phyloP scores from a whole-genome alignment of 2,113 vertebrate species.

The Istiophorus platypterus region DNA sequence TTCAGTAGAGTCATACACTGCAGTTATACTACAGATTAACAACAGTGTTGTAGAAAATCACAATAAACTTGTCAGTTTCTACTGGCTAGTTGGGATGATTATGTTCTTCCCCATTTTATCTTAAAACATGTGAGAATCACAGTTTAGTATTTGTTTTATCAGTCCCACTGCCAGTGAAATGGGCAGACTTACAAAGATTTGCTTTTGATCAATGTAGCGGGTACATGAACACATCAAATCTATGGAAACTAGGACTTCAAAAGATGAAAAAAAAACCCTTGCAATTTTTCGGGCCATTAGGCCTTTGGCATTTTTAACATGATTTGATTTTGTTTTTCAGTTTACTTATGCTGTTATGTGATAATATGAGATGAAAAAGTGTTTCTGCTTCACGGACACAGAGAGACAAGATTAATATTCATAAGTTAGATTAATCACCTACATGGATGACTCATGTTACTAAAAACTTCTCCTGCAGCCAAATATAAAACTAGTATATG shows the following conservation, averaged over 20 bases:
- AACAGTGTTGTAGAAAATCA: constrained; percentile 12
- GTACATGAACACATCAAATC: constrained; percentile 7
- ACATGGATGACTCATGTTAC: constrained; percentile 63
- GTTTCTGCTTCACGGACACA: constrained; percentile 32
- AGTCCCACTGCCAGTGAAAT: constrained; percentile 12
- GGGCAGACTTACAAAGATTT: constrained; percentile 10
- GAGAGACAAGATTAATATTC: constrained; percentile 63
- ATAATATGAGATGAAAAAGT: constrained; percentile 44
- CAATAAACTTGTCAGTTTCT: constrained; percentile 17
- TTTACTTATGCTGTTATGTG: constrained; percentile 42
- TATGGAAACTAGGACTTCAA: constrained; percentile 14
- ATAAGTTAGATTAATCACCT: constrained; percentile 67
- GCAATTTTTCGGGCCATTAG: constrained; percentile 8
- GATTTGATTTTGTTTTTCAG: constrained; percentile 26
- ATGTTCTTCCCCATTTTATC: constrained; percentile 23
- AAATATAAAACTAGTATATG: constrained; percentile 70
- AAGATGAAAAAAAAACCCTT: neutral
- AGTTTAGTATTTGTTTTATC: constrained; percentile 11
- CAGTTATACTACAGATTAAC: neutral
- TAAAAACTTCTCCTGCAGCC: constrained; percentile 57
- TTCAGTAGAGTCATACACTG: neutral
- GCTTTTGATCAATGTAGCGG: constrained; percentile 29
- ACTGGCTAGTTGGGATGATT: constrained; percentile 13
- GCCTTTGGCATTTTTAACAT: constrained; percentile 38
- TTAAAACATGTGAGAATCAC: constrained; percentile 2